A percentile compares a stretch with the other conserved stretches of the same genome.
Conservation (phyloP, 2,113 vertebrate genomes). For the Mohoua ochrocephala region DNA sequence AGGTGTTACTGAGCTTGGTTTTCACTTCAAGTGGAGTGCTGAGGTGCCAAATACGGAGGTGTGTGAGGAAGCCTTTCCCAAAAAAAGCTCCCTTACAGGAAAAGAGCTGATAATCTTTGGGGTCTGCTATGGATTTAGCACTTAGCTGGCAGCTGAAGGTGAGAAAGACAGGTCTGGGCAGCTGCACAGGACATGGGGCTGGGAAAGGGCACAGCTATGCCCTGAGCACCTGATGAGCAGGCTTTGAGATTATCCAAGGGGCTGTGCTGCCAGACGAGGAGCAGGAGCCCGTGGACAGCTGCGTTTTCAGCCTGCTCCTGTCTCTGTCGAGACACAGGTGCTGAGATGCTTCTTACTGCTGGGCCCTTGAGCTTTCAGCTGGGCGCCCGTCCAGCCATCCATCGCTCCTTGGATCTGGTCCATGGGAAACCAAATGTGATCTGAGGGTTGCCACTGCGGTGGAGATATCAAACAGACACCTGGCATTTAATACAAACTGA, state of each 20-base stretch:
- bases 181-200: background rate
- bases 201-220: background rate
- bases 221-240: background rate
- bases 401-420: background rate
- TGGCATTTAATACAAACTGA: background rate
- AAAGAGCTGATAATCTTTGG: background rate
- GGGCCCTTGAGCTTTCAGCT: background rate
- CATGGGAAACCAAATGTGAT: background rate
- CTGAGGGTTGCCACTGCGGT: background rate
- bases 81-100: background rate
- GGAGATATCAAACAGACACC: background rate
- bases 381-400: background rate
- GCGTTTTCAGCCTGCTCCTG: background rate
- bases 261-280: background rate
- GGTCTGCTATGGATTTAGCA: background rate
- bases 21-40: background rate
- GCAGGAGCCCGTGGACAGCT: background rate
- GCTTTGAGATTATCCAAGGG: background rate
- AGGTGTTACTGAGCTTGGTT: background rate
- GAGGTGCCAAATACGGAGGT: background rate
- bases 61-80: background rate
- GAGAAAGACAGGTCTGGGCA: background rate
- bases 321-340: background rate
- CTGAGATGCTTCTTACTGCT: background rate
- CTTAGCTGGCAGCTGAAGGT: background rate